Base-by-base conservation (phyloP, 2,113 vertebrate species). In the Brachypteracias leptosomus region DNA sequence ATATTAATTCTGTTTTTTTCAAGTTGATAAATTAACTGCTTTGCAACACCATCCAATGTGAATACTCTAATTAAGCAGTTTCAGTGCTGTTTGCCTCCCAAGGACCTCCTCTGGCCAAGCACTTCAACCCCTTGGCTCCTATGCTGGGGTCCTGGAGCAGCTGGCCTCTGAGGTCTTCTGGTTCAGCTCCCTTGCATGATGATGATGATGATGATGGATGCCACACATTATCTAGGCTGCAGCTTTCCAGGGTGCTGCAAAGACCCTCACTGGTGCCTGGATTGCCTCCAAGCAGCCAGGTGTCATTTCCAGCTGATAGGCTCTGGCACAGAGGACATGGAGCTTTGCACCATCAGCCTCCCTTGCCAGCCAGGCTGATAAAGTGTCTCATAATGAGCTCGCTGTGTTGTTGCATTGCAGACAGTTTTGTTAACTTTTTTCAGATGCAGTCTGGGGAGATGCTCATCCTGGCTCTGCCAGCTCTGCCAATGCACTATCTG, bases 11-110 rank as follows among this genome's bases (percentile, higher is more conserved):
- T 20, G 18, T 1, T 61, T 68, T 94, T 67, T 85, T 70, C 78
- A 88, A 82, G 58, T 36, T 46, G 58, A 88, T 58, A 91, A 95
- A 93, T 76, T 21, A 88, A 61, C 88, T 57, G 40, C 58, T 93
- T 85, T 91, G 46, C 82, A 88, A 85, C 58, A 19, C 36, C 54
- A 36, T 54, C 57, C 70, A 49, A 68, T 96, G 33, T 88, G 74
- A 93, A 85, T 68, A 46, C 70, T 71, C 65, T 55, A 88, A 72
- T 91, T 57, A 88, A 89, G 75, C 42, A 78, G 52, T 72, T 85
- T 55, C 0, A 0, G 17, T 72, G 25, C 25, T 85, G 29, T 82
- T 55, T 66, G 88, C 57, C 62, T 94, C 74, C 36, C 44, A 6
- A 89, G 81, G 66, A 68, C 62, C 36, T 89, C 88, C 62, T 40